Conservation (phyloP, 1,140 invertebrate species). For the Metaphire vulgaris region DNA sequence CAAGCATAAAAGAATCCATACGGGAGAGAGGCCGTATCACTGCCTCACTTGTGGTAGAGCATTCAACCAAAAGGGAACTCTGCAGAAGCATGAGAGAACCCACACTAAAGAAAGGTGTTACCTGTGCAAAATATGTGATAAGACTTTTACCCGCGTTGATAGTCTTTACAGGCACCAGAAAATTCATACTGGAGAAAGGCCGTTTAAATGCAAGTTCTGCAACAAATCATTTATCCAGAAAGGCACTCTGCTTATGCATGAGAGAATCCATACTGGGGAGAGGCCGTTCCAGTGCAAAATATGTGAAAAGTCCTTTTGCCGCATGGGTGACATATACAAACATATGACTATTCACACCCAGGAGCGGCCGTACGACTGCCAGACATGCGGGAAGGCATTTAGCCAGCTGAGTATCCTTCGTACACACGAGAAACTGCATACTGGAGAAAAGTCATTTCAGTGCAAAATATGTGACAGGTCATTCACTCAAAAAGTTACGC, state of each 20-base stretch:
- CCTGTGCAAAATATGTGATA: conserved; percentile 33
- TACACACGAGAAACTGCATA: too few relatives aligned
- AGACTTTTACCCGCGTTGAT: neutral
- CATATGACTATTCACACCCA: conserved; percentile 49
- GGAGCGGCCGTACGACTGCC: conserved; percentile 44
- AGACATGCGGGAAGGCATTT: too few relatives aligned
- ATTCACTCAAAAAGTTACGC: conserved; percentile 81
- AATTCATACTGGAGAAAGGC: neutral
- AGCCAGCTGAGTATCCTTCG: too few relatives aligned
- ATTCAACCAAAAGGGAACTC: neutral
- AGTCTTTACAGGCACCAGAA: neutral
- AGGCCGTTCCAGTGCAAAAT: conserved; percentile 10
- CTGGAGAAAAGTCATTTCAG: conserved; percentile 39
- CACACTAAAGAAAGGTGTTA: conserved; percentile 90
- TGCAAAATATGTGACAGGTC: conserved; percentile 35
- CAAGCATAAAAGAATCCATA: conserved; percentile 79
- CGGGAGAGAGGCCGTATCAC: conserved; percentile 81
- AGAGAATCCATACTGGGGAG: conserved; percentile 15
- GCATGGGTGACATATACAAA: conserved; percentile 46
- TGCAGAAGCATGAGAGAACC: conserved; percentile 67
- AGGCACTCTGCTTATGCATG: conserved; percentile 6
- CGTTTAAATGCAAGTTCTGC: neutral
- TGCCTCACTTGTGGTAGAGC: conserved; percentile 65
- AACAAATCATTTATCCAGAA: neutral
- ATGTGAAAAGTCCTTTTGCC: conserved; percentile 28